Evolutionary conservation across 2,888 invertebrate species (phyloP), one percentile per base, ranked within the genome.

Genomic region (Phaonia tiefii): DNA sequence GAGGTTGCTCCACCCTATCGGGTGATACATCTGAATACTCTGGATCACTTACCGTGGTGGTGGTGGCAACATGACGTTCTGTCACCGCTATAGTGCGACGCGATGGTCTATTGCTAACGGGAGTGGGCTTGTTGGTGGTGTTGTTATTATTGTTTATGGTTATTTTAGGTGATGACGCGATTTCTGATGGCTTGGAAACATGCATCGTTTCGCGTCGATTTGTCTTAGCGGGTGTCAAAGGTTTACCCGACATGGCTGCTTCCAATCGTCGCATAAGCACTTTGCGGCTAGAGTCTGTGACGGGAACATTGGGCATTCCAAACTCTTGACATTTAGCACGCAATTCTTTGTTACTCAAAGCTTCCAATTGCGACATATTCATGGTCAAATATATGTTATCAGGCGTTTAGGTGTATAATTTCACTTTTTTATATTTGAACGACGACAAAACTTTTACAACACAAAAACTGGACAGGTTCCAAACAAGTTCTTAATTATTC

Each of bases 241-340:
- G 79, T 26, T 82, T 83, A 26, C 85, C 87, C 1, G 86, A 82
- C 60, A 90, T 89, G 3, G 85, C 83, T 0, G 82, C 77, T 2
- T 86, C 86, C 15, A 90, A 78, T 17, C 86, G 86, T 20, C 86
- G 86, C 7, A 90, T 84, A 3, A 90, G 84, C 4, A 90, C 78
- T 67, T 87, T 86, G 0, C 89, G 87, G 63, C 88, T 90, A 0
- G 89, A 88, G 42, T 88, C 88, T 0, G 90, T 89, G 0, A 90
- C 89, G 3, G 90, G 90, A 11, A 90, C 86, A 83, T 89, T 90
- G 0, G 90, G 89, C 39, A 90, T 80, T 0, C 89, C 90, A 74
- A 82, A 85, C 83, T 90, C 86, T 1, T 87, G 56, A 69, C 90
- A 88, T 75, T 87, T 87, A 46, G 84, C 74, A 20, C 88, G 87